A percentile compares a stretch with the other conserved stretches of the same genome.
phyloP scores from a whole-genome alignment of 2,888 invertebrate species.

The Agriopis leucophaearia region DNA sequence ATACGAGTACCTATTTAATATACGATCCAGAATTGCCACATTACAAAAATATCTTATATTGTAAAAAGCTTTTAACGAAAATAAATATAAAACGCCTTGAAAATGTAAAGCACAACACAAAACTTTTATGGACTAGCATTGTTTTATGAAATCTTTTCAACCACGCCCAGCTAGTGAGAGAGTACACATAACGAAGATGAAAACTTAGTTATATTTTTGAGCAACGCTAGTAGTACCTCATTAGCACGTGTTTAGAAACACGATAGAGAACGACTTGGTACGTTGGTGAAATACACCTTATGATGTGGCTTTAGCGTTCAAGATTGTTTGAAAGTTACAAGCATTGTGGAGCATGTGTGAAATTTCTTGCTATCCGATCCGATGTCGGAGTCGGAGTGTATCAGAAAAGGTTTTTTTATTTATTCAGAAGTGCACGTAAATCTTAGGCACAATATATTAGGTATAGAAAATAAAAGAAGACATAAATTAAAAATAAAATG shows the following conservation, averaged over 20 bases:
- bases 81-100: neutral
- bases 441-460: too few species aligned
- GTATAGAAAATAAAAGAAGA: too few species aligned
- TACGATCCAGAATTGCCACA: neutral
- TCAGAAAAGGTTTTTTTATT: neutral
- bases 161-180: constrained; percentile 2
- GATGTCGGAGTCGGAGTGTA: neutral
- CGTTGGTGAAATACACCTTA: constrained; percentile 26
- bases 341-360: neutral
- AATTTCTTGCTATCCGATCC: constrained; percentile 4
- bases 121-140: constrained; percentile 1
- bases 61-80: neutral
- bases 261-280: neutral
- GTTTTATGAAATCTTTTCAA: constrained; percentile 11
- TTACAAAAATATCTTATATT: neutral
- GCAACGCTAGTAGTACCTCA: constrained; percentile 38
- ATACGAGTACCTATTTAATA: too few species aligned
- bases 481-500: too few species aligned
- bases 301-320: constrained; percentile 21
- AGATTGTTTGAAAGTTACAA: constrained; percentile 13
- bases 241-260: constrained; percentile 40
- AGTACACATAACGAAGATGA: constrained; percentile 32
- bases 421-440: too few species aligned
- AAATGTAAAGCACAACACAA: neutral
- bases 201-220: constrained; percentile 44